These are phyloP conservation scores for Drosophila bunnanda DNA, from an alignment of 2,888 invertebrate species.

Conservation along the genomic window DNA sequence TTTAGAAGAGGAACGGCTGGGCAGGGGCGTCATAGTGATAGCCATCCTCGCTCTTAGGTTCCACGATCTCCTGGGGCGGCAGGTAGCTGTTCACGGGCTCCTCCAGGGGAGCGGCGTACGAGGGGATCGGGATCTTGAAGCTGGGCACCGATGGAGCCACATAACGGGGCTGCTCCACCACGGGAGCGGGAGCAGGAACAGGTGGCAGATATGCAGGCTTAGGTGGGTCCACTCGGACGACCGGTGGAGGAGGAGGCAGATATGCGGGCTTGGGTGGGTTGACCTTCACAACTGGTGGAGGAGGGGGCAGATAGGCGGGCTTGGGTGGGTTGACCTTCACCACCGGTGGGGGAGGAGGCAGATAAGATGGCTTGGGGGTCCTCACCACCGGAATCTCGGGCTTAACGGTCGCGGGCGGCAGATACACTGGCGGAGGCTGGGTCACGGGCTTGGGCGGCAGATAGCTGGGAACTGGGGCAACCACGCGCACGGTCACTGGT, in stretches of 20 bases:
- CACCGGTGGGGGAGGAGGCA: constrained; percentile 44
- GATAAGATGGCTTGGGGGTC: constrained; percentile 50
- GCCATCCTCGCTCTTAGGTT: constrained; percentile 70
- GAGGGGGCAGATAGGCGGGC: constrained; percentile 51
- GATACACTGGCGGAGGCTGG: constrained; percentile 39
- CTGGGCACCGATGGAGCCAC: constrained; percentile 58
- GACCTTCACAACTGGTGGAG: constrained; percentile 16
- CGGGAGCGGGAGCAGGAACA: constrained; percentile 30
- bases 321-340: constrained; percentile 41
- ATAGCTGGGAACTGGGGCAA: constrained; percentile 43
- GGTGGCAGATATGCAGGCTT: constrained; percentile 57
- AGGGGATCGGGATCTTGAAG: constrained; percentile 79
- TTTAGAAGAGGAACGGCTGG: constrained; percentile 67
- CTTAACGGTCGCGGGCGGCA: constrained; percentile 50
- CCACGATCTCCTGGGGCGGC: constrained; percentile 67
- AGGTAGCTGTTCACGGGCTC: constrained; percentile 65
- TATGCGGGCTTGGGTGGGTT: constrained; percentile 48
- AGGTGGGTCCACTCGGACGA: constrained; percentile 21
- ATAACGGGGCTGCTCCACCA: constrained; percentile 40
- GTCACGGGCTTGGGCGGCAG: constrained; percentile 49
- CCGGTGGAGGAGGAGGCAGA: constrained; percentile 49
- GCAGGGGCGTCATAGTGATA: constrained; percentile 75
- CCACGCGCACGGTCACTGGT: constrained; percentile 28
- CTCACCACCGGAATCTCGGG: constrained; percentile 38
- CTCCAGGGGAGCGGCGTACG: constrained; percentile 80